Conservation (phyloP, 2,888 invertebrate species). For the Brassicogethes aeneus region DNA sequence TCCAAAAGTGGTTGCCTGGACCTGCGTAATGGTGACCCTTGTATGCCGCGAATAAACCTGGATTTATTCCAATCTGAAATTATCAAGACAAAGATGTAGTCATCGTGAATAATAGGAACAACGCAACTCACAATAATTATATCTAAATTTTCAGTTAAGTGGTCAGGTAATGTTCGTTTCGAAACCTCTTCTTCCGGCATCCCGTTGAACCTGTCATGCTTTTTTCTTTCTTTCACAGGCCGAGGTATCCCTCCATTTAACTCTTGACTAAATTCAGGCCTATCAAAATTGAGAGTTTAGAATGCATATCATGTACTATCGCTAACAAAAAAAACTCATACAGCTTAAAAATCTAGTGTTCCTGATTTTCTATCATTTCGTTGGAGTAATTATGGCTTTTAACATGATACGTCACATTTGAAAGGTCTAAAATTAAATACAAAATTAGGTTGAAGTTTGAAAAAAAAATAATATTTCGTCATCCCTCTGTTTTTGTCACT, state of each 20-base stretch:
- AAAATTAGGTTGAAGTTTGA: no score
- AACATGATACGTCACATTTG: no score
- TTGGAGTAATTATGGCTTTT: no score
- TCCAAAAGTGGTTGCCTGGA: conserved; percentile 99
- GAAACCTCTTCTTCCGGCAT: conserved; percentile 96
- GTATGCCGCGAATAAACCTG: conserved; percentile 93
- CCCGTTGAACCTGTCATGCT: conserved; percentile 91
- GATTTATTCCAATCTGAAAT: conserved; percentile 93
- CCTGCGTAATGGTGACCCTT: conserved; percentile 98
- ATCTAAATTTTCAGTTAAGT: conserved; percentile 87
- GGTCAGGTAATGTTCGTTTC: conserved; percentile 88
- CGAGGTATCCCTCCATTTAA: conserved; percentile 47
- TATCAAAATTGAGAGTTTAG: conserved; percentile 20
- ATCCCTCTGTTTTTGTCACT: no score
- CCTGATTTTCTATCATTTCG: no score
- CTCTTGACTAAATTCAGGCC: conserved; percentile 34
- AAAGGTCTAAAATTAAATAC: no score
- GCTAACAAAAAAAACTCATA: no score
- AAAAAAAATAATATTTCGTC: no score
- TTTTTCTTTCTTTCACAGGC: conserved; percentile 77
- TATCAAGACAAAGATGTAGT: conserved; percentile 8
- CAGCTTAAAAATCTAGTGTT: no score
- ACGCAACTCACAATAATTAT: conserved; percentile 88
- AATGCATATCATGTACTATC: no score
- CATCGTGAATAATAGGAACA: background rate